Conservation (phyloP, 2,113 vertebrate species). For the Struthio camelus region DNA sequence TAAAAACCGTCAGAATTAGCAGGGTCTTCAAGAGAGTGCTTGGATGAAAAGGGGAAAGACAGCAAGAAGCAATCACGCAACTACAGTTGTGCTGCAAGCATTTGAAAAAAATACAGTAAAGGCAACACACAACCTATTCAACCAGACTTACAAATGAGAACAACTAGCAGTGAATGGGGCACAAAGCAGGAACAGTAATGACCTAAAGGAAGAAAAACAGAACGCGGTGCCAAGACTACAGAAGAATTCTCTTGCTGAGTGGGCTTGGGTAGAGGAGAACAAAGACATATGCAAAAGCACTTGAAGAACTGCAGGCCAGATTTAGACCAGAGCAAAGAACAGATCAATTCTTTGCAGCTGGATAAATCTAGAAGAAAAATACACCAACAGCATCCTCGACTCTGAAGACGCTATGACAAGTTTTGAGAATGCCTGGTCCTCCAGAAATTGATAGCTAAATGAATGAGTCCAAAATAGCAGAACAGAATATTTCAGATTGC, state of each 20-base stretch:
- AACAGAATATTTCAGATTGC: not conserved
- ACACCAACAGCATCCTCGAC: not conserved
- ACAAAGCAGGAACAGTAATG: not conserved
- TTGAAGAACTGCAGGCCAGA: not conserved
- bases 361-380: not conserved
- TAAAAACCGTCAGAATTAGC: not conserved
- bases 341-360: slow-evolving; percentile 5
- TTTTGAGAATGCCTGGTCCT: not conserved
- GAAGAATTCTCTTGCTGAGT: slow-evolving; percentile 4
- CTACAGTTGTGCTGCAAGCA: not conserved
- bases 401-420: not conserved
- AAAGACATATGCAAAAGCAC: not conserved
- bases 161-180: not conserved
- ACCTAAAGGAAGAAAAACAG: not conserved
- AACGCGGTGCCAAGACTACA: slow-evolving; percentile 1
- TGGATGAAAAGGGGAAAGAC: not conserved
- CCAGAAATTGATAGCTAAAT: not conserved
- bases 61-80: rapidly evolving
- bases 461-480: not conserved
- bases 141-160: not conserved
- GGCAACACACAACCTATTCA: not conserved
- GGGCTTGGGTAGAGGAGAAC: not conserved
- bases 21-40: not conserved
- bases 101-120: not conserved
- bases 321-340: not conserved